Percentiles rank a stretch among this genome's conserved stretches.
Conservation (phyloP, 2,797 vertebrate genomes). For the Clarias laeviceps region DNA sequence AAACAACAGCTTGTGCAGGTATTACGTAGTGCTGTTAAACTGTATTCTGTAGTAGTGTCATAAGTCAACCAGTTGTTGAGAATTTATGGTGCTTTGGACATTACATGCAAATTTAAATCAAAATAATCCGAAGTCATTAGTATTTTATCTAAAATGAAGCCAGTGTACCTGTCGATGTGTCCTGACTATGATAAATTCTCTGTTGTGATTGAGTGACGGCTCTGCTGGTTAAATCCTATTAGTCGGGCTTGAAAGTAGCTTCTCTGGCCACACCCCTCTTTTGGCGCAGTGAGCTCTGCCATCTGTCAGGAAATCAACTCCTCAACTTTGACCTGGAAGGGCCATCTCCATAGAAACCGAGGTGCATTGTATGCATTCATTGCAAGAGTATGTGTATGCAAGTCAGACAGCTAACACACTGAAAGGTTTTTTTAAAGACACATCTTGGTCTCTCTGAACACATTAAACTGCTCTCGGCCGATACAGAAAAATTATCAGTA, state of each 20-base stretch:
- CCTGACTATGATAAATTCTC: neutral
- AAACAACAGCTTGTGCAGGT: conserved; percentile 97
- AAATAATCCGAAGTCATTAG: neutral
- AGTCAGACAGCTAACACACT: neutral
- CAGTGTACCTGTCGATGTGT: neutral
- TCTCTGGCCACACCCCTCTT: conserved; percentile 3
- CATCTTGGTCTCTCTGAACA: neutral
- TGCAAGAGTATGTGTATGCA: neutral
- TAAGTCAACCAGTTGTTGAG: no score
- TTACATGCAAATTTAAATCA: neutral
- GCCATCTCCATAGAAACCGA: conserved; percentile 7
- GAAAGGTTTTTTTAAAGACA: neutral
- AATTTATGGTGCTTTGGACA: neutral
- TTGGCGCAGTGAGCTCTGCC: conserved; percentile 19
- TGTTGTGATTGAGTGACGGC: conserved; percentile 48
- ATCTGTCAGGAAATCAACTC: conserved; percentile 18
- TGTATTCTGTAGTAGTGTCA: neutral
- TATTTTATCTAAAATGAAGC: neutral
- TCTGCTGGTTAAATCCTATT: conserved; percentile 37
- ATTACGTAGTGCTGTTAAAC: conserved; percentile 34
- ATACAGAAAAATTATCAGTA: neutral
- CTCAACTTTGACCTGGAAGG: conserved; percentile 25
- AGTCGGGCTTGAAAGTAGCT: neutral
- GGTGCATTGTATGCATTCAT: neutral
- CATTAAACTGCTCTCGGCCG: neutral